Evolutionary conservation across 2,113 vertebrate species (phyloP), one percentile per base, ranked within the genome.

Genomic region (Solea senegalensis): DNA sequence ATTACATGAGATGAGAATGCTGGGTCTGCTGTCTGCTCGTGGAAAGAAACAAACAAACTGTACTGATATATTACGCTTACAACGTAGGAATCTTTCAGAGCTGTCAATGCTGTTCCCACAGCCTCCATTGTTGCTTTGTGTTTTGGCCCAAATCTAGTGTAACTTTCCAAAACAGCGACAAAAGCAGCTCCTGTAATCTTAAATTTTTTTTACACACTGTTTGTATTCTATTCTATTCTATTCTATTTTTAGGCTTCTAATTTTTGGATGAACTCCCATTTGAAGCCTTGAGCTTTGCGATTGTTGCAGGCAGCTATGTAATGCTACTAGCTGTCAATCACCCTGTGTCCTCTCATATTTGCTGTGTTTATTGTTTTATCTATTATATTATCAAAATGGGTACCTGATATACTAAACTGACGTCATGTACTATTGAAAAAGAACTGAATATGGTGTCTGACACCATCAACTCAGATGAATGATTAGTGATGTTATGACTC

Each of bases 81-180:
- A 34, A 34, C 28, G 56, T 64, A 39, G 39, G 39, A 53, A 26
- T 45, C 14, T 65, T 59, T 72, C 34, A 34, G 34, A 34, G 34
- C 34, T 34, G 34, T 34, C 34, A 34, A 40, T 5, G 7, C 21
- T 9, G 21, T 78, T 61, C 14, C 11, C 60, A 14, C 10, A 9
- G 69, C 54, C 74, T 55, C 41, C 41, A 51, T 28, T 65, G 76
- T 61, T 61, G 8, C 21, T 55, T 3, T 57, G n/a, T 45, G 10
- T 69, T 69, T 69, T 58, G 21, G 53, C 64, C 45, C 2, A 0
- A 12, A 67, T 63, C 57, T 3, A 28, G 11, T 54, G 10, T 66
- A 39, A 77, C 10, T 74, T 73, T 73, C 53, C 3, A 62, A 13
- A 66, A 52, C 51, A 44, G 69, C 41, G 74, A 54, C 45, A 51